These are phyloP conservation scores for Dysidea cf. avara DNA, from an alignment of 37 sponge, comb jelly and placozoan genomes.

Conservation along the genomic window DNA sequence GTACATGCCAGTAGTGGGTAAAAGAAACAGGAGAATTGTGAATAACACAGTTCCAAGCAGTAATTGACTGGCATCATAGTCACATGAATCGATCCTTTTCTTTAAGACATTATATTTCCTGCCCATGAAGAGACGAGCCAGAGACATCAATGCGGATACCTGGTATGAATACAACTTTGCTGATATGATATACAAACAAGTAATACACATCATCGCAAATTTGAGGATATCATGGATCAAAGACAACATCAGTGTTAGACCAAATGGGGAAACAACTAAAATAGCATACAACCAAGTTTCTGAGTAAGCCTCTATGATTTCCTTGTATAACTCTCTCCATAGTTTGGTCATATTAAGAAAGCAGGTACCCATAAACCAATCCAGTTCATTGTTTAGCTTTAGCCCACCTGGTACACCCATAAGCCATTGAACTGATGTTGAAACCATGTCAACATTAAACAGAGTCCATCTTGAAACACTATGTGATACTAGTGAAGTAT, in stretches of 20 bases:
- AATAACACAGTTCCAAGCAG: constrained; percentile 74
- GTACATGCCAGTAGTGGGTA: constrained; percentile 69
- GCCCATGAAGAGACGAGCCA: constrained; percentile 71
- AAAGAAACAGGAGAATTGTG: constrained; percentile 71
- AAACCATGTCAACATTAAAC: too few species aligned
- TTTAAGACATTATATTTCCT: constrained; percentile 74
- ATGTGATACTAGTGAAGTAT: too few species aligned
- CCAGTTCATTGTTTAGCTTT: constrained; percentile 74
- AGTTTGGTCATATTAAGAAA: constrained; percentile 26
- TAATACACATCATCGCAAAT: constrained; percentile 49
- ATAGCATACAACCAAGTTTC: neutral
- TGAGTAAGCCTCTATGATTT: constrained; percentile 23
- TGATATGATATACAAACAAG: constrained; percentile 66
- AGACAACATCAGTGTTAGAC: constrained; percentile 39
- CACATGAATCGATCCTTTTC: constrained; percentile 67
- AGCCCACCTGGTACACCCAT: constrained; percentile 77
- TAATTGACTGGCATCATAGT: constrained; percentile 63
- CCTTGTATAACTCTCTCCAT: constrained; percentile 41
- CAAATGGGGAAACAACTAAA: constrained; percentile 21
- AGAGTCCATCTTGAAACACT: too few species aligned
- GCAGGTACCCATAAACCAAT: constrained; percentile 41
- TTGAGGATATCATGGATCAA: constrained; percentile 67
- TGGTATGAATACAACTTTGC: constrained; percentile 43
- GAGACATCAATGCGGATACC: constrained; percentile 52
- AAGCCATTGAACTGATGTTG: constrained; percentile 66